Evolutionary conservation across 2,113 vertebrate genomes (phyloP).

Genomic region (Pygoscelis adeliae): DNA sequence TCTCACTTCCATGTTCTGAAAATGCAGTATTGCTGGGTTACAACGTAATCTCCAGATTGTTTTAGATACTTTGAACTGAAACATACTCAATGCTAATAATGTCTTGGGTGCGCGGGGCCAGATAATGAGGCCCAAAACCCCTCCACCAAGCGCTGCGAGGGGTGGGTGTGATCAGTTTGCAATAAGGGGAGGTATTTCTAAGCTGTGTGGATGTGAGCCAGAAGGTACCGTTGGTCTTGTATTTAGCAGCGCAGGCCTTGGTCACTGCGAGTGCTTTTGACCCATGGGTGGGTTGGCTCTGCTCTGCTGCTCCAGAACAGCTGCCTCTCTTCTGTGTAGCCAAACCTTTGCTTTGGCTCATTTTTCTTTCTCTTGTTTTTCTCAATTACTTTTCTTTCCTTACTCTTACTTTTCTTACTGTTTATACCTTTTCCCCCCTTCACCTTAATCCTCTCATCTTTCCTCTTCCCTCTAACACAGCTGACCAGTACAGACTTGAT

Average conservation of each 20-base stretch:
- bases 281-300: rapidly evolving
- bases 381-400: not conserved
- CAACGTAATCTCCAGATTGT: not conserved
- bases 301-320: not conserved
- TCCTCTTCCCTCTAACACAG: not conserved
- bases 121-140: not conserved
- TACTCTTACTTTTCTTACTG: not conserved
- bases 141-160: not conserved
- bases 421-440: rapidly evolving
- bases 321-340: not conserved
- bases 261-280: not conserved
- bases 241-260: not conserved
- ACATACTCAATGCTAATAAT: not conserved
- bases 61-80: not conserved
- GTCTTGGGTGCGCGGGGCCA: not conserved
- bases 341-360: not conserved
- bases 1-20: not conserved
- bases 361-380: not conserved
- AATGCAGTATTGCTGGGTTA: not conserved
- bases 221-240: not conserved
- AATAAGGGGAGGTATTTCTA: not conserved
- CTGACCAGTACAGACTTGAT: not conserved
- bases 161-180: not conserved
- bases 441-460: not conserved
- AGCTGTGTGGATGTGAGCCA: not conserved